phyloP scores from a whole-genome alignment of 2,888 invertebrate species.

The Gymnocheta viridis region DNA sequence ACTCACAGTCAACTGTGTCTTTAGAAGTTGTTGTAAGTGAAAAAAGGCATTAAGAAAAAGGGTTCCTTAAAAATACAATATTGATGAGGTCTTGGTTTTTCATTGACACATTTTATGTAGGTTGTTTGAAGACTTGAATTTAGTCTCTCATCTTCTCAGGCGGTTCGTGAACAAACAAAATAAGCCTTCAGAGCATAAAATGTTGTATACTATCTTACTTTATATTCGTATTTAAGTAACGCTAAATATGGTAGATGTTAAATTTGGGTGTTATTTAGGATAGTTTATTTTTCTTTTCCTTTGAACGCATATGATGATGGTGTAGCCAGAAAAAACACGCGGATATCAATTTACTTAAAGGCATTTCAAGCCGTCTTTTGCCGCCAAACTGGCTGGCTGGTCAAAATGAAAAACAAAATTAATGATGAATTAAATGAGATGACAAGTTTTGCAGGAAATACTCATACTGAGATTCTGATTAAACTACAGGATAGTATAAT shows the following conservation, averaged over 20 bases:
- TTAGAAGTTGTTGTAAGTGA: background rate
- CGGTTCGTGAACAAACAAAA: conserved; percentile 48
- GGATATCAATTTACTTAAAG: conserved; percentile 67
- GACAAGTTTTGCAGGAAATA: conserved; percentile 37
- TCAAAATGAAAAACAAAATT: conserved; percentile 22
- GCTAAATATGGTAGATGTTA: conserved; percentile 34
- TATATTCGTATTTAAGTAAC: conserved; percentile 5
- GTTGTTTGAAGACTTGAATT: conserved; percentile 63
- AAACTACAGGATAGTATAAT: background rate
- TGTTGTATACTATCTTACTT: conserved; percentile 44
- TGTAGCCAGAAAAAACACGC: conserved; percentile 14
- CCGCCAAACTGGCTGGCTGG: conserved; percentile 71
- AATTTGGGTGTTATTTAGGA: conserved; percentile 51
- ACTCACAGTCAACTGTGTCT: background rate
- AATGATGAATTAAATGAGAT: conserved; percentile 54
- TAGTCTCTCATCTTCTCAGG: conserved; percentile 30
- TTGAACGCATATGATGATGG: background rate
- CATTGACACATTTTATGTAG: conserved; percentile 69
- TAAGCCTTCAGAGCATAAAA: conserved; percentile 17
- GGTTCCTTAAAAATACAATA: conserved; percentile 64
- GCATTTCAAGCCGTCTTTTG: conserved; percentile 47
- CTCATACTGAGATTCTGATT: background rate
- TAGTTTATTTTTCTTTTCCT: conserved; percentile 21
- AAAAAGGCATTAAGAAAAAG: conserved; percentile 44
- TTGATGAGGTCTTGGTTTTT: conserved; percentile 68